Evolutionary conservation across 2,113 vertebrate genomes (phyloP).

Genomic region (Xiphias gladius): DNA sequence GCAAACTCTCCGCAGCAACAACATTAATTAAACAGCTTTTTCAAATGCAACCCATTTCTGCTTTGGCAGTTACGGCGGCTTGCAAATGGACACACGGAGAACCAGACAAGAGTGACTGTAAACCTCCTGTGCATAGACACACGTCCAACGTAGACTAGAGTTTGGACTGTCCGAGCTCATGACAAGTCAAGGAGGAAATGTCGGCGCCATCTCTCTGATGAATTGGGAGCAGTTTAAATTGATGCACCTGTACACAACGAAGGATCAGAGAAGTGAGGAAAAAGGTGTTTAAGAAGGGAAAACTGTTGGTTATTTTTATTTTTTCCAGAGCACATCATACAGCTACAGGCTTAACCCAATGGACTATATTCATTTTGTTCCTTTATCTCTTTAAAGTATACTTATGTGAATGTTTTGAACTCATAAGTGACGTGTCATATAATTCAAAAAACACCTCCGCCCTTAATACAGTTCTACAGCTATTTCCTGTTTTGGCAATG

Average conservation of each 20-base stretch:
- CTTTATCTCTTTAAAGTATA: constrained; percentile 56
- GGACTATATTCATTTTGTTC: constrained; percentile 53
- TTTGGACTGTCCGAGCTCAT: constrained; percentile 37
- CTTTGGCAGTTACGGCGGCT: background rate
- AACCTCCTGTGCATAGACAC: constrained; percentile 20
- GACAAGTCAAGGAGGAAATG: constrained; percentile 16
- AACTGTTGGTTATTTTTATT: constrained; percentile 14
- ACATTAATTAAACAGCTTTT: constrained; percentile 59
- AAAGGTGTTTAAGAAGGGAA: constrained; percentile 53
- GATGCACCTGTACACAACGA: constrained; percentile 30
- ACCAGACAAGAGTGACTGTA: constrained; percentile 12
- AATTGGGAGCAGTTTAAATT: constrained; percentile 20
- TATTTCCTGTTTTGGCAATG: constrained; percentile 85
- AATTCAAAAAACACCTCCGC: constrained; percentile 73
- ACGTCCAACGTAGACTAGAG: constrained; percentile 1
- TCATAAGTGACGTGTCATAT: constrained; percentile 63
- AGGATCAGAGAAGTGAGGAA: constrained; percentile 30
- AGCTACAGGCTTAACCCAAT: constrained; percentile 61
- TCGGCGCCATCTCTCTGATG: background rate
- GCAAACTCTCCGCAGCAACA: constrained; percentile 44
- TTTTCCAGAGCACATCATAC: constrained; percentile 68
- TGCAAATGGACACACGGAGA: constrained; percentile 34
- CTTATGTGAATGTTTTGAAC: constrained; percentile 72
- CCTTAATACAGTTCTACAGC: constrained; percentile 83
- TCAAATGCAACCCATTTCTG: constrained; percentile 30